Conservation (phyloP, 1,140 invertebrate genomes). For the Eulimnadia texana region DNA sequence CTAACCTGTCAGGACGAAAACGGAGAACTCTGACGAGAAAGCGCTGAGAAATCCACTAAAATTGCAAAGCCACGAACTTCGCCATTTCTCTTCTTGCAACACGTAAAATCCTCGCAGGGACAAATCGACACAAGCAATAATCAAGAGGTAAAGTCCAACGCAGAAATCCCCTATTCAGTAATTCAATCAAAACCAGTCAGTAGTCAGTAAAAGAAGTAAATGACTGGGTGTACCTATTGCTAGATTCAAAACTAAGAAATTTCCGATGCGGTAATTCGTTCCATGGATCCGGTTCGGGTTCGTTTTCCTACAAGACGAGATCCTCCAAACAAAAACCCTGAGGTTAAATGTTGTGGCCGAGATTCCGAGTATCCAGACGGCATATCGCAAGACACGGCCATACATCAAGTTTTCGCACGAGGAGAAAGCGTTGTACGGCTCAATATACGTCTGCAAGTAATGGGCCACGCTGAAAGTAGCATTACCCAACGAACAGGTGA, state of each 20-base stretch:
- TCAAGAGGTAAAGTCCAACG: slow-evolving; percentile 39
- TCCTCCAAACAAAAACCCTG: slow-evolving; percentile 43
- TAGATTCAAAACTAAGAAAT: too few species aligned
- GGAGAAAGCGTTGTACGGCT: slow-evolving; percentile 36
- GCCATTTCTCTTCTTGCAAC: slow-evolving; percentile 35
- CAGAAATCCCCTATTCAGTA: slow-evolving; percentile 40
- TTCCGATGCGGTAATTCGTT: neutral
- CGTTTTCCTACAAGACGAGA: slow-evolving; percentile 16
- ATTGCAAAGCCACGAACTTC: slow-evolving; percentile 35
- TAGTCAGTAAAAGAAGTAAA: too few species aligned
- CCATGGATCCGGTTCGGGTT: neutral
- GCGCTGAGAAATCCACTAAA: slow-evolving; percentile 47
- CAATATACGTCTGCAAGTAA: neutral
- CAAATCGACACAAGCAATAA: slow-evolving; percentile 36
- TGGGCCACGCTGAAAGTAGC: neutral
- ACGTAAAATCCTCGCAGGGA: slow-evolving; percentile 38
- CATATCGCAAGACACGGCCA: slow-evolving; percentile 35
- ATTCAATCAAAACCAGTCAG: slow-evolving; percentile 46
- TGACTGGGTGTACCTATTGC: too few species aligned
- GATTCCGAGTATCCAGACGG: slow-evolving; percentile 49
- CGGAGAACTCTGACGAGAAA: slow-evolving; percentile 47
- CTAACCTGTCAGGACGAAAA: slow-evolving; percentile 39
- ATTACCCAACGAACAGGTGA: neutral
- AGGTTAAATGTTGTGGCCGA: slow-evolving; percentile 45
- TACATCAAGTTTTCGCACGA: slow-evolving; percentile 43